Conservation (phyloP, 2,797 vertebrate species). For the Pseudochromis fuscus region DNA sequence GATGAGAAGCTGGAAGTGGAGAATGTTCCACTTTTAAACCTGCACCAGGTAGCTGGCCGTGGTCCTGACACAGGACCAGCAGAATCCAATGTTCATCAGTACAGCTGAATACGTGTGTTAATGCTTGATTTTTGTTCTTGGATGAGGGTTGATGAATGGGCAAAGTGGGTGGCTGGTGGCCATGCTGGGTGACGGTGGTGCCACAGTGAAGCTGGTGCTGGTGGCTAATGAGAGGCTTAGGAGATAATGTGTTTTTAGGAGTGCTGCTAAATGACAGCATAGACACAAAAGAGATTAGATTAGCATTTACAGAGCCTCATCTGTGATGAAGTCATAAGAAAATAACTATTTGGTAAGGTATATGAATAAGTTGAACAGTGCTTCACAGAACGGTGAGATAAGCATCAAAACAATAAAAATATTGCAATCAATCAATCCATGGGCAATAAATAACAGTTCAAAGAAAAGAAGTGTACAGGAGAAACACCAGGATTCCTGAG, state of each 20-base stretch:
- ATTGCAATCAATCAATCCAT: too few relatives aligned
- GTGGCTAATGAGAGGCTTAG: neutral
- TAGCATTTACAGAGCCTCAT: too few relatives aligned
- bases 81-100: conserved; percentile 19
- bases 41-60: conserved; percentile 16
- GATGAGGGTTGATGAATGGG: conserved; percentile 71
- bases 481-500: too few relatives aligned
- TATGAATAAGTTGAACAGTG: too few relatives aligned
- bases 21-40: conserved; percentile 45
- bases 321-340: too few relatives aligned
- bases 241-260: neutral
- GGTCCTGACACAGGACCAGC: conserved; percentile 59
- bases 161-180: conserved; percentile 77
- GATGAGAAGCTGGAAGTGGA: conserved; percentile 77
- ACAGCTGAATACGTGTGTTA: conserved; percentile 72
- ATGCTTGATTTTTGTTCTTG: conserved; percentile 65
- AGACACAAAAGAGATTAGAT: too few relatives aligned
- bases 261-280: too few relatives aligned
- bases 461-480: too few relatives aligned
- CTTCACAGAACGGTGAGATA: too few relatives aligned
- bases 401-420: too few relatives aligned
- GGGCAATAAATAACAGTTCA: too few relatives aligned
- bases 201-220: conserved; percentile 64
- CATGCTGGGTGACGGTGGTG: conserved; percentile 69
- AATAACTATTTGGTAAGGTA: too few relatives aligned